These are phyloP conservation scores for Ochotona curzoniae DNA, from an alignment of 2,113 vertebrate species.

Conservation along the genomic window DNA sequence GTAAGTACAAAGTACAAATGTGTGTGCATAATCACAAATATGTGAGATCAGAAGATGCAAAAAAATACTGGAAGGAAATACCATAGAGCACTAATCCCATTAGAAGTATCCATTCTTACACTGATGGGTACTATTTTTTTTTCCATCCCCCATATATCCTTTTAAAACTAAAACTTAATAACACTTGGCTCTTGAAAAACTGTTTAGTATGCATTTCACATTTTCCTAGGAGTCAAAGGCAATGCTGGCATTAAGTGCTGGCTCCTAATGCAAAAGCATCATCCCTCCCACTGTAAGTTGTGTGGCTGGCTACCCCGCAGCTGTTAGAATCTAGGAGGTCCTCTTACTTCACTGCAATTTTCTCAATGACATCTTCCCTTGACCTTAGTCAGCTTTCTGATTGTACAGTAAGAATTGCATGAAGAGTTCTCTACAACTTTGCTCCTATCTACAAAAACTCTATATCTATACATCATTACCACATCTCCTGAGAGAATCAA, in stretches of 20 bases:
- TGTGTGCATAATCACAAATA: neutral
- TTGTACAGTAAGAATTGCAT: neutral
- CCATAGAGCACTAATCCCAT: neutral
- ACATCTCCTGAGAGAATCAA: neutral
- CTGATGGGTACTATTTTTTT: neutral
- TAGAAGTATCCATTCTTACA: neutral
- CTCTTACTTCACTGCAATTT: neutral
- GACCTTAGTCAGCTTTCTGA: constrained; percentile 2
- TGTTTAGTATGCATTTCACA: neutral
- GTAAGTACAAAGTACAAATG: neutral
- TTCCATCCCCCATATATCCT: neutral
- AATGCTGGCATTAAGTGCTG: neutral
- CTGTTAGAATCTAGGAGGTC: neutral
- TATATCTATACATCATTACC: neutral
- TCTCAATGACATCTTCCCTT: neutral
- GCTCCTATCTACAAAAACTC: neutral
- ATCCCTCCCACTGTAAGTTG: constrained; percentile 1
- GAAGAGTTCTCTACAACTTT: neutral
- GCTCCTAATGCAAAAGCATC: neutral
- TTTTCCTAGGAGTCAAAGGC: neutral
- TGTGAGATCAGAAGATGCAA: neutral
- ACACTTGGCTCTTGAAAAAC: neutral
- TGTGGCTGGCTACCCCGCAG: neutral
- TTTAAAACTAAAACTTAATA: constrained; percentile 43
- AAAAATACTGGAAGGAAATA: neutral